Evolutionary conservation across 2,113 vertebrate species (phyloP).

Genomic region (Mastomys natalensis): DNA sequence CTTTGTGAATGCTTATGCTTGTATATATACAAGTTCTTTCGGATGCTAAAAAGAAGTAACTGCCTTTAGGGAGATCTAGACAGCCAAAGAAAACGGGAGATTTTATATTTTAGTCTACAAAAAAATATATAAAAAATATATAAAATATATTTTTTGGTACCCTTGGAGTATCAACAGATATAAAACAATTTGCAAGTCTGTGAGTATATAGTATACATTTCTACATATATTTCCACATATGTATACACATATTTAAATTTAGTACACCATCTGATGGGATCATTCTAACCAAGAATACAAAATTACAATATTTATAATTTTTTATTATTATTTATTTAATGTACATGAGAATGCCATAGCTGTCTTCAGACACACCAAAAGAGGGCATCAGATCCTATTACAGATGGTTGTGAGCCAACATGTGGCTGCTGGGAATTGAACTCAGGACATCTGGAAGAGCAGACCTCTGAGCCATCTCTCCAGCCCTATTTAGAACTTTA

Average conservation of each 20-base stretch:
- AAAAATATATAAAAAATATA: too few relatives aligned
- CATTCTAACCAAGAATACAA: conserved; percentile 19
- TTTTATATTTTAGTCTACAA: not conserved
- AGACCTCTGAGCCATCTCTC: too few relatives aligned
- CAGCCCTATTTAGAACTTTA: conserved; percentile 31
- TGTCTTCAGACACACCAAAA: too few relatives aligned
- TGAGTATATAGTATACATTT: not conserved
- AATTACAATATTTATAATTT: conserved; percentile 53
- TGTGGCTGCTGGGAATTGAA: too few relatives aligned
- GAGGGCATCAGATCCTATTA: too few relatives aligned
- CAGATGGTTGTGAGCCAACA: too few relatives aligned
- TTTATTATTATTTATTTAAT: too few relatives aligned
- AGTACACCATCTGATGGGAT: conserved; percentile 1
- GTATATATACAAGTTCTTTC: not conserved
- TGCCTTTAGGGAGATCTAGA: not conserved
- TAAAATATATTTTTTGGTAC: not conserved
- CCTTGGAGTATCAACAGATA: conserved; percentile 26
- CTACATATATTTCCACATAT: not conserved
- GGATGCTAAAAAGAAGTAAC: conserved; percentile 39
- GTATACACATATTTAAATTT: not conserved
- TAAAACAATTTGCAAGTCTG: conserved; percentile 27
- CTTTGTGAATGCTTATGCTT: not conserved
- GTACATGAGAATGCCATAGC: too few relatives aligned
- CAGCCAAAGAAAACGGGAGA: not conserved
- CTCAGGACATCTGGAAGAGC: too few relatives aligned